phyloP scores from a whole-genome alignment of 2,113 vertebrate species.

The Cairina moschata region DNA sequence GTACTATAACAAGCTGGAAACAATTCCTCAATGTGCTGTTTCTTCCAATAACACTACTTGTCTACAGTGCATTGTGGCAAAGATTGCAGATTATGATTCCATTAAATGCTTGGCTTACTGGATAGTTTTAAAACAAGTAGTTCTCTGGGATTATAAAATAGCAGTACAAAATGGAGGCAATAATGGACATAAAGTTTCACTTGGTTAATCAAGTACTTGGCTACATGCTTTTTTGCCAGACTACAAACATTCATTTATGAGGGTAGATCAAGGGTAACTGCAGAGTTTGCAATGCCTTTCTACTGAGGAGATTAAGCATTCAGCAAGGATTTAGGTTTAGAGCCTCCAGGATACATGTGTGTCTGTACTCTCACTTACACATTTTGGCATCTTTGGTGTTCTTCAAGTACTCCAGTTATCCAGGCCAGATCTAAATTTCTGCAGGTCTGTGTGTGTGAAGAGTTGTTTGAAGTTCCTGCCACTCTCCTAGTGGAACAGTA shows the following conservation, averaged over 20 bases:
- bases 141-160: constrained; percentile 30
- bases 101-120: constrained; percentile 18
- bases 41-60: constrained; percentile 24
- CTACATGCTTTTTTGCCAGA: not conserved
- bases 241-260: not conserved
- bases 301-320: not conserved
- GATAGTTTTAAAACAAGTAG: constrained; percentile 3
- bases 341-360: not conserved
- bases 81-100: constrained; percentile 13
- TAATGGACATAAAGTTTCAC: not conserved
- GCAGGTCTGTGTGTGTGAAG: not conserved
- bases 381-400: not conserved
- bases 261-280: not conserved
- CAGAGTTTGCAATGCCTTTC: not conserved
- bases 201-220: not conserved
- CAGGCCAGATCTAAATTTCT: not conserved
- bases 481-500: not conserved
- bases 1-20: constrained; percentile 31
- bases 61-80: not conserved
- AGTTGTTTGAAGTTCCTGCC: not conserved
- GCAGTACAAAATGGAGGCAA: not conserved
- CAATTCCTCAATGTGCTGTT: constrained; percentile 1
- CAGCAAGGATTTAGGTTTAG: not conserved
- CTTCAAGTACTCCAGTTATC: not conserved
- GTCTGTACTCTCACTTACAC: not conserved